Evolutionary conservation across 1,140 invertebrate species (phyloP), one percentile per base, ranked within the genome.

Genomic region (Spodoptera litura): DNA sequence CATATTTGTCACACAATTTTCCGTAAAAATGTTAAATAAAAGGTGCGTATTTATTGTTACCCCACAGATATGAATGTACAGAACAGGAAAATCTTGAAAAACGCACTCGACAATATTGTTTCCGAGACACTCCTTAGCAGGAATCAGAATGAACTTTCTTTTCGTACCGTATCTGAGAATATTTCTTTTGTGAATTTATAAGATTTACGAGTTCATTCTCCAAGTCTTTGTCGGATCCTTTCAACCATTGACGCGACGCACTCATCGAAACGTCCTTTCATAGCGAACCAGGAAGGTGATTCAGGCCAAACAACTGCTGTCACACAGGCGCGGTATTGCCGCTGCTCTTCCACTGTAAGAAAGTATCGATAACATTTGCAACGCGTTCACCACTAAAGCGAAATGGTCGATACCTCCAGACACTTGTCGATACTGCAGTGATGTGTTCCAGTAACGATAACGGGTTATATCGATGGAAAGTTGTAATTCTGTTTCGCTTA

Each of bases 341-440:
- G 13, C 78, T 80, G 38, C 80, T 66, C 35, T 58, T 78, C 55
- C 71, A 80, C 11, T 80, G 49, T 13, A 25, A 64, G 35, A 56
- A 81, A 5, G 61, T 72, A 35, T 68, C 74, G 2, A 55, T 72
- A 13, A 72, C 74, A 62, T 83, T 80, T 44, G 38, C 38, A 44
- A 44, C 5, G 38, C 38, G 38, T 44, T 44, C 38, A 44, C 38
- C 38, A 4, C 38, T 44, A 44, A 44, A 44, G 38, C 38, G 9
- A 44, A 44, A 44, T 44, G 9, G 38, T 85, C 80, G 8, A 89
- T 58, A 5, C 83, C 81, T n/a, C 84, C 15, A 76, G 88, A 87
- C n/a, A 88, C 27, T 11, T 86, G 85, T 70, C 88, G 66, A 25
- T 88, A 87, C n/a, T 56, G 59, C 0, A 85, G 81, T 31, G 84